Conservation (phyloP, 2,797 vertebrate species). For the Phataginus tetradactyla region DNA sequence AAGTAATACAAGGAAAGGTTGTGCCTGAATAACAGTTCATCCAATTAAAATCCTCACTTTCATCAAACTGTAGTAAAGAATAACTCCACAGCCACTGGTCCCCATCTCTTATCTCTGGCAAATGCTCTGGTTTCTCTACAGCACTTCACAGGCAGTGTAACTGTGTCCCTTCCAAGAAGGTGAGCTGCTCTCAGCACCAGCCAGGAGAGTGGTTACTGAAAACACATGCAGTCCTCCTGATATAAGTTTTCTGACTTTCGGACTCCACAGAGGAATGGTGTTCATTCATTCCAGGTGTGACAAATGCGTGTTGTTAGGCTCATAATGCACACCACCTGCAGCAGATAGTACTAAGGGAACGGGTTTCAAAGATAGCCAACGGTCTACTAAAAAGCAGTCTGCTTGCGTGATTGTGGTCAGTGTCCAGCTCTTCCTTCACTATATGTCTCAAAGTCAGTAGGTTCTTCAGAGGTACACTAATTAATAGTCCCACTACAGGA, state of each 20-base stretch:
- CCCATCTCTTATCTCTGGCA: background rate
- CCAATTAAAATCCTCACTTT: slow-evolving; percentile 46
- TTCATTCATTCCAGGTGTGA: background rate
- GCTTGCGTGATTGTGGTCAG: background rate
- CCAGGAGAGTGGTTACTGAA: background rate
- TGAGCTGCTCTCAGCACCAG: background rate
- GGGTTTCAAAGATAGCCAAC: background rate
- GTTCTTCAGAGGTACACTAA: background rate
- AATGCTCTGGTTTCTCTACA: background rate
- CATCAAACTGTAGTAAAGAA: background rate
- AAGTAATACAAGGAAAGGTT: background rate
- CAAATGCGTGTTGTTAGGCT: background rate
- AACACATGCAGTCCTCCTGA: background rate
- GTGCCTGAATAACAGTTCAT: background rate
- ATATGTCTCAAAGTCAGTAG: background rate
- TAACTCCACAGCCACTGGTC: background rate
- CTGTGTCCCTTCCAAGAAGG: background rate
- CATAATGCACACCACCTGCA: background rate
- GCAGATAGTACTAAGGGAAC: background rate
- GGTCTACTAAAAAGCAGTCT: background rate
- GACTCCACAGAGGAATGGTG: background rate
- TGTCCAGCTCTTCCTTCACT: background rate
- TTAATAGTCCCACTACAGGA: background rate
- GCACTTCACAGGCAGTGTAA: background rate
- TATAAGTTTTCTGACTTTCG: background rate